Conservation (phyloP, 2,888 invertebrate species). For the Morpho achilles region DNA sequence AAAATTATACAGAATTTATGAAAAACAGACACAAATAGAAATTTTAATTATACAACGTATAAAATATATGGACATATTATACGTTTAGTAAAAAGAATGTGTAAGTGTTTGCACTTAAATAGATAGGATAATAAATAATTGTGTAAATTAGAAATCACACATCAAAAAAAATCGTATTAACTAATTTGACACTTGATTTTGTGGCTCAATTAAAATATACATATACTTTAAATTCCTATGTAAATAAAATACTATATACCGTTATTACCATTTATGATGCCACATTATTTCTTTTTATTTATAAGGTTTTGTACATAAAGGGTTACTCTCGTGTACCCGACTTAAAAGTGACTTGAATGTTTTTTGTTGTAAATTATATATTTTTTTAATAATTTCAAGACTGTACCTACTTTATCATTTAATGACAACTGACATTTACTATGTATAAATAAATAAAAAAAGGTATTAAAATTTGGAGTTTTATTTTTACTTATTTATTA, state of each 20-base stretch:
- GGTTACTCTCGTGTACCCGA: slow-evolving; percentile 31
- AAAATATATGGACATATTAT: slow-evolving; percentile 30
- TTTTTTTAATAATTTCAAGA: slow-evolving; percentile 72
- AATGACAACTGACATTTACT: slow-evolving; percentile 69
- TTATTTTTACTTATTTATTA: slow-evolving; percentile 37
- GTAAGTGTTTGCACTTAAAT: slow-evolving; percentile 58
- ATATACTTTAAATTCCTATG: slow-evolving; percentile 63
- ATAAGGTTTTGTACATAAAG: slow-evolving; percentile 38
- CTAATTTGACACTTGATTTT: slow-evolving; percentile 24
- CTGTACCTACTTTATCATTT: slow-evolving; percentile 71
- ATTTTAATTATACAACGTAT: slow-evolving; percentile 29
- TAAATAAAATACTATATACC: slow-evolving; percentile 52
- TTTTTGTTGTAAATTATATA: slow-evolving; percentile 65
- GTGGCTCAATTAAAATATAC: slow-evolving; percentile 37
- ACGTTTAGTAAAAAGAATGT: slow-evolving; percentile 22
- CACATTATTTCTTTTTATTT: slow-evolving; percentile 39
- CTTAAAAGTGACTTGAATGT: slow-evolving; percentile 32
- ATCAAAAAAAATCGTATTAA: slow-evolving; percentile 21
- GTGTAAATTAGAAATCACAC: slow-evolving; percentile 49
- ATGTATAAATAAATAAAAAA: slow-evolving; percentile 75
- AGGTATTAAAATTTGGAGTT: slow-evolving; percentile 57
- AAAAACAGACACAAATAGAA: slow-evolving; percentile 28
- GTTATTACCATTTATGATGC: slow-evolving; percentile 29
- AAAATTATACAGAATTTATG: slow-evolving; percentile 28
- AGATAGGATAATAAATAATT: slow-evolving; percentile 67